These are phyloP conservation scores for Enteromius treurensis DNA, from an alignment of 2,797 vertebrate species.

Conservation along the genomic window DNA sequence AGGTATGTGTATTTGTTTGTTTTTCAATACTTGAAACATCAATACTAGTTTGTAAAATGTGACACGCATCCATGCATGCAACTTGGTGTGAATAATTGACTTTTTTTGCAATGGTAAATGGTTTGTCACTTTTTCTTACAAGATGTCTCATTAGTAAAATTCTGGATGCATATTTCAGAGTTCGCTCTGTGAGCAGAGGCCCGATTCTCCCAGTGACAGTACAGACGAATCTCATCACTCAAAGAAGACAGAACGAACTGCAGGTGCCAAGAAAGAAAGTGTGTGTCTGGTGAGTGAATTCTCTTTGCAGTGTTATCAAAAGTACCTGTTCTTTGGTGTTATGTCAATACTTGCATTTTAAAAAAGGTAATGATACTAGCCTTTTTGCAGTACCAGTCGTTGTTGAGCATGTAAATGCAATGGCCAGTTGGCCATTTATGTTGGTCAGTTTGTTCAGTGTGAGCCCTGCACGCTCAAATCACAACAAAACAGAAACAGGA, in stretches of 20 bases:
- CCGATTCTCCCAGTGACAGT: conserved; percentile 91
- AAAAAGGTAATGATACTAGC: not conserved
- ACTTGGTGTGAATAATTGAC: not conserved
- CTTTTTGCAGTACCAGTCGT: not conserved
- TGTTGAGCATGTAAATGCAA: too few species aligned
- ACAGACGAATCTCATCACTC: conserved; percentile 84
- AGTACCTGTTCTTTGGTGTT: not conserved
- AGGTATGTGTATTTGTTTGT: conserved; percentile 76
- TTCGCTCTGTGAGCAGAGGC: conserved; percentile 86
- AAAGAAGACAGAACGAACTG: conserved; percentile 87
- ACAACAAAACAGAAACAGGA: not conserved
- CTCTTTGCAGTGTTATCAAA: not conserved
- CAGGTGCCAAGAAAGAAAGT: conserved; percentile 84
- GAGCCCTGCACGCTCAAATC: not conserved
- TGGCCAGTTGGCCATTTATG: not conserved
- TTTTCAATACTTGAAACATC: not conserved
- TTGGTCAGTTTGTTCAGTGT: not conserved
- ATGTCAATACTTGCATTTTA: not conserved
- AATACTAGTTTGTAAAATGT: not conserved
- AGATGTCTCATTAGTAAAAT: not conserved
- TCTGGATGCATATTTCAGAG: conserved; percentile 74
- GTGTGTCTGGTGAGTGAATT: conserved; percentile 88
- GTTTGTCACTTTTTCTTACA: conserved; percentile 14
- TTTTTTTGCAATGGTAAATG: not conserved
- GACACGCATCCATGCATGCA: not conserved